Conservation (phyloP, 37 sponge, comb jelly and placozoan species). For the Haliclona indistincta region DNA sequence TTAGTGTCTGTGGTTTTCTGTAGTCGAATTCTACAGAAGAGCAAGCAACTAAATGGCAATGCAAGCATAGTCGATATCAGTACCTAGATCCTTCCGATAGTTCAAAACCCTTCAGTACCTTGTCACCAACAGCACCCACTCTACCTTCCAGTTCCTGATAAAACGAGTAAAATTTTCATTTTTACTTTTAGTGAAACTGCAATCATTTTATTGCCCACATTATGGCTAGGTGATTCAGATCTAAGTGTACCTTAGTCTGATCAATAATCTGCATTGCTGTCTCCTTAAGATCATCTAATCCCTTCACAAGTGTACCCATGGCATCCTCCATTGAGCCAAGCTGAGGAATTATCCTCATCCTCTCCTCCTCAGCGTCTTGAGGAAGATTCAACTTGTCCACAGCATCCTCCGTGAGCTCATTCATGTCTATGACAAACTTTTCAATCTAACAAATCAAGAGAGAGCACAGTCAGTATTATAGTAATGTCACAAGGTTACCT, state of each 20-base stretch:
- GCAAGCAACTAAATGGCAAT: background rate
- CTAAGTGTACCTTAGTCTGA: too few relatives aligned
- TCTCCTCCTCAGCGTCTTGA: too few relatives aligned
- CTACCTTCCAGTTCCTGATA: slow-evolving; percentile 3
- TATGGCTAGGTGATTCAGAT: too few relatives aligned
- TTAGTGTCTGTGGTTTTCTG: background rate
- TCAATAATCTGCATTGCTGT: background rate
- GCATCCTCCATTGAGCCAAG: background rate
- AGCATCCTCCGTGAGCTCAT: slow-evolving; percentile 2
- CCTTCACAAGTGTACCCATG: slow-evolving; percentile 17
- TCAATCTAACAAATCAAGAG: background rate
- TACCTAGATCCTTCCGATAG: slow-evolving; percentile 20
- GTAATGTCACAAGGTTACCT: slow-evolving; percentile 2
- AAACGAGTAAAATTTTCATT: background rate
- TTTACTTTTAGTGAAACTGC: background rate
- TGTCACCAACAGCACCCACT: slow-evolving; percentile 20
- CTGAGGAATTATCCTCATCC: background rate
- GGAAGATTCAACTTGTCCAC: background rate
- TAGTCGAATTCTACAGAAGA: slow-evolving; percentile 1
- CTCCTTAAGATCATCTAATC: background rate
- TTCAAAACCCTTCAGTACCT: slow-evolving; percentile 27
- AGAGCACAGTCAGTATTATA: background rate
- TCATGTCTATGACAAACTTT: slow-evolving; percentile 28
- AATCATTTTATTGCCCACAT: background rate
- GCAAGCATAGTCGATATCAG: background rate